Conservation (phyloP, 2,888 invertebrate genomes). For the Willowsia nigromaculata region DNA sequence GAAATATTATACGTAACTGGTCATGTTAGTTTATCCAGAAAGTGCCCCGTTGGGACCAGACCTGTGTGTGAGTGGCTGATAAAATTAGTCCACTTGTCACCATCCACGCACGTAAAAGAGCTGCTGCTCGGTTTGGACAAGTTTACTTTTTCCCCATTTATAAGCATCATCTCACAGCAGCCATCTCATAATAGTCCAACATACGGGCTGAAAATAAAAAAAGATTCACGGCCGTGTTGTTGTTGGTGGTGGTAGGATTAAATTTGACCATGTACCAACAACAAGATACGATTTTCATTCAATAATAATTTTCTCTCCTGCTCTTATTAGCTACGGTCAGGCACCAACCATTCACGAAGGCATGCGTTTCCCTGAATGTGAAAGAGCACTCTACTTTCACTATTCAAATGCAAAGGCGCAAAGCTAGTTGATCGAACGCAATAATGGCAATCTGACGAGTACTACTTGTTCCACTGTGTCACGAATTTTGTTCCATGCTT, state of each 20-base stretch:
- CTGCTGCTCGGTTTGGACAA: neutral
- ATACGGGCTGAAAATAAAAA: neutral
- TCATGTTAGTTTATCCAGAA: neutral
- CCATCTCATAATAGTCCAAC: neutral
- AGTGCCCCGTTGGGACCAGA: neutral
- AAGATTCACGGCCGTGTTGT: too few relatives aligned
- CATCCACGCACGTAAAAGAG: neutral
- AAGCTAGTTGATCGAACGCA: too few relatives aligned
- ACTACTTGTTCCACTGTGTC: too few relatives aligned
- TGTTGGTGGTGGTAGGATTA: neutral
- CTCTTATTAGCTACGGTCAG: neutral
- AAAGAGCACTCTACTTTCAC: too few relatives aligned
- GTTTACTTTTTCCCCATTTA: neutral
- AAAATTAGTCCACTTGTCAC: slow-evolving; percentile 36
- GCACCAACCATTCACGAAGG: neutral
- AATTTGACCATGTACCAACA: neutral
- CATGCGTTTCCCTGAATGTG: neutral
- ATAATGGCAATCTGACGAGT: too few relatives aligned
- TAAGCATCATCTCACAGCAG: too few relatives aligned
- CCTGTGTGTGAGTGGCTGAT: slow-evolving; percentile 27
- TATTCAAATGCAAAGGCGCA: too few relatives aligned
- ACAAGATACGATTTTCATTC: neutral
- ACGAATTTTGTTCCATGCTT: too few relatives aligned
- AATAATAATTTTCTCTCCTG: neutral
- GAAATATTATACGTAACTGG: neutral